Evolutionary conservation across 2,888 invertebrate genomes (phyloP).

Genomic region (Drosophila birchii): DNA sequence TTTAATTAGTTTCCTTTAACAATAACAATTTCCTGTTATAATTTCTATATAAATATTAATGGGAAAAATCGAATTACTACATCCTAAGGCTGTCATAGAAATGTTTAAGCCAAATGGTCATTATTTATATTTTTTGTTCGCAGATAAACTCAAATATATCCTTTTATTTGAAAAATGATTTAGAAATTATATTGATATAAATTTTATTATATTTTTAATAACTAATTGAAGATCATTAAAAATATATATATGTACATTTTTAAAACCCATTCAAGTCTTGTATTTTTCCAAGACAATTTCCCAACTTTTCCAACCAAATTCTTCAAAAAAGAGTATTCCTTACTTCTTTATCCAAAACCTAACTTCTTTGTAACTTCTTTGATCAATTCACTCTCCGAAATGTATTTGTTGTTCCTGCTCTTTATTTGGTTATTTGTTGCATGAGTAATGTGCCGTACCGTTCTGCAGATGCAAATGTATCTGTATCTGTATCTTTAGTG

Average conservation of each 20-base stretch:
- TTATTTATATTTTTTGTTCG: too few relatives aligned
- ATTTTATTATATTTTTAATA: background rate
- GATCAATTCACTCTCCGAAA: slow-evolving; percentile 19
- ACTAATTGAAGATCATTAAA: background rate
- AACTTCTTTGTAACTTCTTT: slow-evolving; percentile 7
- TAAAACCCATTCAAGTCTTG: background rate
- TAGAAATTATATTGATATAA: background rate
- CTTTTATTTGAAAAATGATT: background rate
- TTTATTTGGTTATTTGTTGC: slow-evolving; percentile 58
- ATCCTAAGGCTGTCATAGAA: background rate
- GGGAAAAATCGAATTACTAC: too few relatives aligned
- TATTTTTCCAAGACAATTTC: too few relatives aligned
- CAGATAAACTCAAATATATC: background rate
- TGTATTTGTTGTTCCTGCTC: slow-evolving; percentile 8
- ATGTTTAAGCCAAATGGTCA: background rate
- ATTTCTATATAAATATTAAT: too few relatives aligned
- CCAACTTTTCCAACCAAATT: too few relatives aligned
- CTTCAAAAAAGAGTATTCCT: background rate
- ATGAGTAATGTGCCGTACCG: slow-evolving; percentile 64
- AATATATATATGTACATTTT: background rate
- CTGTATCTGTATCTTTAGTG: slow-evolving; percentile 58
- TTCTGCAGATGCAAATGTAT: slow-evolving; percentile 68
- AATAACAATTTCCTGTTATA: slow-evolving; percentile 30
- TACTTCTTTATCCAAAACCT: background rate
- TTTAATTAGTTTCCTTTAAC: background rate